Evolutionary conservation across 2,888 invertebrate genomes (phyloP).

Genomic region (Lasioglossum leucozonium): DNA sequence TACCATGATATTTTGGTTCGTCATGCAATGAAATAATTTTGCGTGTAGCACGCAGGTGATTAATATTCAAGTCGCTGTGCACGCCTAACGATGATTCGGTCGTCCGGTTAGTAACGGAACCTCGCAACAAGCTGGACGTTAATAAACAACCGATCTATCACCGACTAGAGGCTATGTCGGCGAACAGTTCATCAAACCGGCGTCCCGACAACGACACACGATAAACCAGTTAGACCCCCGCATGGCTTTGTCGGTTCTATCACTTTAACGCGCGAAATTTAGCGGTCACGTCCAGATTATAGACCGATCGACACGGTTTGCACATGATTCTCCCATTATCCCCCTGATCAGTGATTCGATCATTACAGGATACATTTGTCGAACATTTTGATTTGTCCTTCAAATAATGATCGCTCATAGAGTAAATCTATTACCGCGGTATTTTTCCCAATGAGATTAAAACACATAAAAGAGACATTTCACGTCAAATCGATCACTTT

Average conservation of each 20-base stretch:
- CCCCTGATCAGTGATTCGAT: slow-evolving; percentile 9
- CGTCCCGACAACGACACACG: slow-evolving; percentile 29
- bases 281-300: slow-evolving; percentile 26
- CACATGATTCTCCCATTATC: slow-evolving; percentile 36
- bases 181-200: slow-evolving; percentile 49
- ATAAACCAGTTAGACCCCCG: slow-evolving; percentile 30
- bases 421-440: too few relatives aligned
- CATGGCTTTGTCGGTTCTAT: slow-evolving; percentile 36
- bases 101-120: background rate
- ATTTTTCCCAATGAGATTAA: too few relatives aligned
- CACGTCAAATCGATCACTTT: too few relatives aligned
- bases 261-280: slow-evolving; percentile 41
- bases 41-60: slow-evolving; percentile 31
- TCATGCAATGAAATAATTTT: background rate
- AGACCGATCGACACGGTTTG: slow-evolving; percentile 27
- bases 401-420: too few relatives aligned
- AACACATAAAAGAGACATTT: too few relatives aligned
- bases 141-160: slow-evolving; percentile 53
- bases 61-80: slow-evolving; percentile 25
- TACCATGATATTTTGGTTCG: background rate
- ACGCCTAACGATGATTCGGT: slow-evolving; percentile 19
- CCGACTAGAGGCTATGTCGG: background rate
- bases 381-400: background rate
- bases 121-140: slow-evolving; percentile 33
- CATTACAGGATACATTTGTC: background rate